These are phyloP conservation scores for Meteorus sp. DNA, from an alignment of 1,140 invertebrate genomes.

Conservation along the genomic window DNA sequence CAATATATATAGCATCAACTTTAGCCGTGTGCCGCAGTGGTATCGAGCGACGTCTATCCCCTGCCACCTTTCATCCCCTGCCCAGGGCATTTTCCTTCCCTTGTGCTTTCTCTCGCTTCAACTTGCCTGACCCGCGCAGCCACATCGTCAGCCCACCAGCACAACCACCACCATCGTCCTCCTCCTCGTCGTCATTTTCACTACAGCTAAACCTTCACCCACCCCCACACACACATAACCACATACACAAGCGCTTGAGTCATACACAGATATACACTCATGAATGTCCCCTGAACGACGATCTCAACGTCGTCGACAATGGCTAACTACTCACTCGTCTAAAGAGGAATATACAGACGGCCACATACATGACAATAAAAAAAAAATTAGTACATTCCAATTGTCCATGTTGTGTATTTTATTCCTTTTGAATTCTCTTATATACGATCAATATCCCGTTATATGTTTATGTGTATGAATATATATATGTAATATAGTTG, in stretches of 20 bases:
- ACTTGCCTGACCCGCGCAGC: neutral
- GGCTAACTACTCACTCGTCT: neutral
- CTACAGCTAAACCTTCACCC: too few relatives aligned
- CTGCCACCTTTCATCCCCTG: slow-evolving; percentile 44
- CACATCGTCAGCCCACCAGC: slow-evolving; percentile 13
- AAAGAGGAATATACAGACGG: neutral
- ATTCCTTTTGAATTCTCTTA: neutral
- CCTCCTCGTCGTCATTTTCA: too few relatives aligned
- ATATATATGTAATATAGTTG: too few relatives aligned
- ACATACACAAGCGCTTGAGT: too few relatives aligned
- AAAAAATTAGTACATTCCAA: too few relatives aligned
- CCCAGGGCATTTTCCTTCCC: slow-evolving; percentile 1
- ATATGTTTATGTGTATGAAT: too few relatives aligned
- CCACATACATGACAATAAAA: too few relatives aligned
- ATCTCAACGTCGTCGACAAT: slow-evolving; percentile 10
- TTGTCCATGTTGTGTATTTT: too few relatives aligned
- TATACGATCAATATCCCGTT: neutral
- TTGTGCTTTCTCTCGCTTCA: neutral
- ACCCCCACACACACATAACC: too few relatives aligned
- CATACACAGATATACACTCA: too few relatives aligned
- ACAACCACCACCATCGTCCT: too few relatives aligned
- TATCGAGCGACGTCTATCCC: slow-evolving; percentile 55
- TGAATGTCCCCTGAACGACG: neutral
- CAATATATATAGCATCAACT: slow-evolving; percentile 40
- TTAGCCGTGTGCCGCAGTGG: slow-evolving; percentile 58